phyloP scores from a whole-genome alignment of 2,888 invertebrate species.

The Aphrophora alni region DNA sequence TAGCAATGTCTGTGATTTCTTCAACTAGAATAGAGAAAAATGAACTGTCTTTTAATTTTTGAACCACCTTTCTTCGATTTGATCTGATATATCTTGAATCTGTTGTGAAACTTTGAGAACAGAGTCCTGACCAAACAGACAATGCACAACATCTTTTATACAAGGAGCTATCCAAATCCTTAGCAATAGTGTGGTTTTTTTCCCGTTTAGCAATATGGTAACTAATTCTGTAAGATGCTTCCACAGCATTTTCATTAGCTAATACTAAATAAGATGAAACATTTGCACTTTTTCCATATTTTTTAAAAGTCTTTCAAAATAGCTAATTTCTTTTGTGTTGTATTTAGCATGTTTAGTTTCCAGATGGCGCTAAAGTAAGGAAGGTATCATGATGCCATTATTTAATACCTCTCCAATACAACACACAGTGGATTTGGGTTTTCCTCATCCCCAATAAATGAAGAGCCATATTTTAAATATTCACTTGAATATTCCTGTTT shows the following conservation, averaged over 20 bases:
- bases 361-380: slow-evolving; percentile 4
- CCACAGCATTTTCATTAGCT: slow-evolving; percentile 3
- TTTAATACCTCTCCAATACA: background rate
- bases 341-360: slow-evolving; percentile 12
- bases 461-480: background rate
- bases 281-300: background rate
- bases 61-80: slow-evolving; percentile 7
- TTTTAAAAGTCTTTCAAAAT: background rate
- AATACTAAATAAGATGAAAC: background rate
- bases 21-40: slow-evolving; percentile 14
- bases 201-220: no score
- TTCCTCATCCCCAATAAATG: no score
- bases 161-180: slow-evolving; percentile 12
- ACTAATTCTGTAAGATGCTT: no score
- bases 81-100: background rate
- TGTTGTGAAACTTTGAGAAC: background rate
- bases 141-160: slow-evolving; percentile 6
- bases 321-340: no score
- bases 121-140: background rate
- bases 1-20: background rate
- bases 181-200: slow-evolving; percentile 10
- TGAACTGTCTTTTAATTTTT: background rate
- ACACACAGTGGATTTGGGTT: no score
- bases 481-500: slow-evolving; percentile 4
- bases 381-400: slow-evolving; percentile 2